These are phyloP conservation scores for Phrynocephalus forsythii DNA, from an alignment of 2,797 vertebrate genomes.

Conservation along the genomic window DNA sequence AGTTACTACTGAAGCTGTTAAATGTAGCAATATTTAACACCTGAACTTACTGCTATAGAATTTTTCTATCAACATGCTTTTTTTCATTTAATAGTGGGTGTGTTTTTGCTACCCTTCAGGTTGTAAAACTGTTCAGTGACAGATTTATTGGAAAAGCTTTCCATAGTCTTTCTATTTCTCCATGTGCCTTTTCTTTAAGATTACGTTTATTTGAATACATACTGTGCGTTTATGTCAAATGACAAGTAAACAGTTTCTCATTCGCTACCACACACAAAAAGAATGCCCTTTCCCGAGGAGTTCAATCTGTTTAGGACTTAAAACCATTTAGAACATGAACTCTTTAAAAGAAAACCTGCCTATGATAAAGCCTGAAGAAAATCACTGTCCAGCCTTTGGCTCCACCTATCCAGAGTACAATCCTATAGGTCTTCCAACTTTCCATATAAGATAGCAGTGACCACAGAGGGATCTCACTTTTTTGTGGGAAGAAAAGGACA, in stretches of 20 bases:
- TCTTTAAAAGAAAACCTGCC: too few relatives aligned
- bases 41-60: background rate
- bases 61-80: background rate
- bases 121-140: background rate
- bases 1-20: background rate
- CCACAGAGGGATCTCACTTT: background rate
- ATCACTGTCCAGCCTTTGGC: background rate
- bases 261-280: background rate
- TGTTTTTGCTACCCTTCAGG: background rate
- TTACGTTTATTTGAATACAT: background rate
- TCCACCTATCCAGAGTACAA: background rate
- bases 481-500: background rate
- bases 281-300: background rate
- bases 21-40: slow-evolving; percentile 1
- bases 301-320: background rate
- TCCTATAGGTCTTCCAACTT: background rate
- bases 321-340: too few relatives aligned
- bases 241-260: background rate
- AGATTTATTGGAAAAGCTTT: background rate
- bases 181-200: background rate
- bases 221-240: background rate
- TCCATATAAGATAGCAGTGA: too few relatives aligned
- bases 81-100: background rate
- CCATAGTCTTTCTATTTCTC: background rate
- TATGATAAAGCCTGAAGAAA: background rate